These are phyloP conservation scores for Serilophus lunatus DNA, from an alignment of 2,113 vertebrate genomes.

Conservation along the genomic window DNA sequence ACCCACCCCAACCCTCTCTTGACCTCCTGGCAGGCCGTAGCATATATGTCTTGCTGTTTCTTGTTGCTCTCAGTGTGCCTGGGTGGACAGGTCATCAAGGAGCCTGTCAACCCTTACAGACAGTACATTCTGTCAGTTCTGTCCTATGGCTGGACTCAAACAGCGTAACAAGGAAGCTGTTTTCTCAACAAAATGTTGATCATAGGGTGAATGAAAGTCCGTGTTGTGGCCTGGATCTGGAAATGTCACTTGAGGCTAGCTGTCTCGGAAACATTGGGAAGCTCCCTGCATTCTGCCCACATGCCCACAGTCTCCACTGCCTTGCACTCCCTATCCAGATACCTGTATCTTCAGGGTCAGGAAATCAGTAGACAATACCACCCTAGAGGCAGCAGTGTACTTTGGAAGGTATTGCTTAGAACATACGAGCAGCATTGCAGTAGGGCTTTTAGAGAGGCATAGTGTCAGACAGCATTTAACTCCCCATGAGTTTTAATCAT, in stretches of 20 bases:
- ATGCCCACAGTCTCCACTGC: not conserved
- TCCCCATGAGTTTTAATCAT: not conserved
- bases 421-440: rapidly evolving
- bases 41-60: not conserved
- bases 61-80: not conserved
- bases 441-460: not conserved
- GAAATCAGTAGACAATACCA: not conserved
- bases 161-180: not conserved
- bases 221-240: not conserved
- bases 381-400: not conserved
- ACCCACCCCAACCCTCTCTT: not conserved
- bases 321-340: not conserved
- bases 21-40: not conserved
- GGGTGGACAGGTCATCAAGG: not conserved
- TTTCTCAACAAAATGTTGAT: not conserved
- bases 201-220: not conserved
- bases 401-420: not conserved
- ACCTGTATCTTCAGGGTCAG: not conserved
- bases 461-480: not conserved
- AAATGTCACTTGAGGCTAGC: not conserved
- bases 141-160: not conserved
- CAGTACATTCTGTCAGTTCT: not conserved
- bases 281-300: not conserved
- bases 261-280: not conserved
- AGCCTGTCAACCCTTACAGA: not conserved